Base-by-base conservation (phyloP, 2,113 vertebrate species). In the Labrus mixtus region DNA sequence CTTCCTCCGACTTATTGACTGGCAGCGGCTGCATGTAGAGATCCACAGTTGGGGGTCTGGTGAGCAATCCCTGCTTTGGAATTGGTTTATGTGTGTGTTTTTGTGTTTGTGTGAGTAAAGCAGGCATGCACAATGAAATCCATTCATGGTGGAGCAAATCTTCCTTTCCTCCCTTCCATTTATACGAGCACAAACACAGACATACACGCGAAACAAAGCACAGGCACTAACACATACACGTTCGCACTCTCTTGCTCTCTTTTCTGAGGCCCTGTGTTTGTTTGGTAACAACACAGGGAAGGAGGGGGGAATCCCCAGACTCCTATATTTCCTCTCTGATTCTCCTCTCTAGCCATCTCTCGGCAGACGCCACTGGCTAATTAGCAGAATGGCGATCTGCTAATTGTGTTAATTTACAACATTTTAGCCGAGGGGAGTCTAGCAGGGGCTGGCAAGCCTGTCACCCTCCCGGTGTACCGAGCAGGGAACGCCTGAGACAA, bases 331-430 rank as follows among this genome's bases (percentile, higher is more conserved):
- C 88, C 91, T 95, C 93, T 88, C 91, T 93, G 76, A 80, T 85
- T 85, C 85, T 82, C 76, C 79, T 89, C 68, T 94, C 95, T 92
- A 92, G 94, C 95, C 95, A 92, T 95, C 95, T 95, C 94, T 95
- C 95, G 93, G 93, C 94, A 96, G 95, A 96, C 95, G 94, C 94
- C 94, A 94, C 94, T 95, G 96, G 96, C 96, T 98, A 98, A 98
- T 98, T 98, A 97, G 96, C 95, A 94, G 95, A 95, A 96, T 95
- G 96, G 96, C 95, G 95, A 95, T 96, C 94, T 95, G 95, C 96
- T 97, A 98, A 98, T 97, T 97, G 96, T 96, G 95, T 97, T 97
- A 97, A 97, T 97, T 98, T 97, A 97, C 96, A 97, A 96, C 96
- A 96, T 97, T 97, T 97, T 96, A 96, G 96, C 96, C 95, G 95